Evolutionary conservation across 2,888 invertebrate species (phyloP).

Genomic region (Formica aserva): DNA sequence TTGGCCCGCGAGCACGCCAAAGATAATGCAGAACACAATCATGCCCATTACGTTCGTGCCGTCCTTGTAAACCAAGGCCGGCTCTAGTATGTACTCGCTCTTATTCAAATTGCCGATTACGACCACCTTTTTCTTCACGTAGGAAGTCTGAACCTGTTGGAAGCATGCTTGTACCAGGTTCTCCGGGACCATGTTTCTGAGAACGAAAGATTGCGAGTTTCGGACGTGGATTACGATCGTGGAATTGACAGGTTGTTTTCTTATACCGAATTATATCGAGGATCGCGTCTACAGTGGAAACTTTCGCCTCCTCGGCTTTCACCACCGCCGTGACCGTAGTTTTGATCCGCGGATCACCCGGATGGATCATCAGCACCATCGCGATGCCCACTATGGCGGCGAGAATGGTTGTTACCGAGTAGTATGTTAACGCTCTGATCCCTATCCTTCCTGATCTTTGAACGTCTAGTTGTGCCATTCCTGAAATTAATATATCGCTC

Average conservation of each 20-base stretch:
- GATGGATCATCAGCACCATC: conserved; percentile 89
- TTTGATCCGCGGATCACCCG: conserved; percentile 87
- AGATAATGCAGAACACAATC: conserved; percentile 88
- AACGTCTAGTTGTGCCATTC: conserved; percentile 89
- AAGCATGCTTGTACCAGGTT: conserved; percentile 89
- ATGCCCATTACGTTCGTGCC: conserved; percentile 90
- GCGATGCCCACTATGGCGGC: conserved; percentile 89
- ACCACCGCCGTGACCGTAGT: conserved; percentile 75
- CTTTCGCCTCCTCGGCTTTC: conserved; percentile 76
- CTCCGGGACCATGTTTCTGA: conserved; percentile 88
- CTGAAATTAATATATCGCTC: conserved; percentile 77
- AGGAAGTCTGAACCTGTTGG: conserved; percentile 87
- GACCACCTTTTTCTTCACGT: conserved; percentile 81
- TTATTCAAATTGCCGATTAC: conserved; percentile 75
- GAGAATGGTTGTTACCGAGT: conserved; percentile 89
- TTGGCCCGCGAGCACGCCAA: conserved; percentile 88
- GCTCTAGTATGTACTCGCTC: conserved; percentile 78
- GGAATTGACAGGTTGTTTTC: not conserved
- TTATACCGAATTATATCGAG: conserved; percentile 87
- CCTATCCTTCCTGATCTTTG: conserved; percentile 89
- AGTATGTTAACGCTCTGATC: conserved; percentile 88
- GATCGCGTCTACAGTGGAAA: conserved; percentile 88
- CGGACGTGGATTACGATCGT: not conserved
- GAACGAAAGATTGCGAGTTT: conserved; percentile 41
- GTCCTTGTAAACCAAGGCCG: conserved; percentile 85